Base-by-base conservation (phyloP, 2,888 invertebrate genomes). In the Allygus modestus region DNA sequence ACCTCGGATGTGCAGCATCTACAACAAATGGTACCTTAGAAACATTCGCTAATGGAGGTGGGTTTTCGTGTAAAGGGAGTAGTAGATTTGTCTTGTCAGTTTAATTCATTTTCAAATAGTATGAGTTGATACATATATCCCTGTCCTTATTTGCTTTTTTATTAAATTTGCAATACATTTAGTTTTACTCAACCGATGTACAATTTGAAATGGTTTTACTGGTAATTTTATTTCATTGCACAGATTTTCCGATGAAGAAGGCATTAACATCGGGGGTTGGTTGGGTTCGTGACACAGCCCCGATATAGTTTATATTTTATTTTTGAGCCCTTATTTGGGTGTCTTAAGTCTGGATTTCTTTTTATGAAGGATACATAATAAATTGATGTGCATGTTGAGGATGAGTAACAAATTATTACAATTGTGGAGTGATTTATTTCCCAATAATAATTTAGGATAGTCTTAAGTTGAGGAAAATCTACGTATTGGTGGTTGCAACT, bases 11-110 rank as follows among this genome's bases (percentile, higher is more conserved):
- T 77, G 84, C 81, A 81, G 84, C 84, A 69, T 84, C 84, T 71
- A 46, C 82, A 65, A 79, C 84, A 81, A 84, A 84, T 71, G 84
- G 84, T 43, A 81, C 84, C 69, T 71, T 79, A 46, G 84, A 79
- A 84, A 46, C 84, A 81, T 84, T 84, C 69, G 79, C 84, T 26
- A 84, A 84, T 84, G 84, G 84, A 84, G 84, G 84, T 84, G 69
- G 81, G 84, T 69, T 79, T 43, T 71, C 43, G 73, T n/a, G n/a
- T 83, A 37, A 58, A 37, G 33, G 33, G 75, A 54, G 83, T 58
- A 54, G 54, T 75, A 65, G 65, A 31, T 75, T 75, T 83, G 26
- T 73, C 69, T 20, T 65, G 15, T 65, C 20, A 41, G 43, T 65
- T 61, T 43, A 4, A 2, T 43, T 82, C 12, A 43, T 65, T 41